A percentile compares a stretch with the other conserved stretches of the same genome.
phyloP scores from a whole-genome alignment of 53 echinoderm and acorn worm species.

The Echinarachnius parma region DNA sequence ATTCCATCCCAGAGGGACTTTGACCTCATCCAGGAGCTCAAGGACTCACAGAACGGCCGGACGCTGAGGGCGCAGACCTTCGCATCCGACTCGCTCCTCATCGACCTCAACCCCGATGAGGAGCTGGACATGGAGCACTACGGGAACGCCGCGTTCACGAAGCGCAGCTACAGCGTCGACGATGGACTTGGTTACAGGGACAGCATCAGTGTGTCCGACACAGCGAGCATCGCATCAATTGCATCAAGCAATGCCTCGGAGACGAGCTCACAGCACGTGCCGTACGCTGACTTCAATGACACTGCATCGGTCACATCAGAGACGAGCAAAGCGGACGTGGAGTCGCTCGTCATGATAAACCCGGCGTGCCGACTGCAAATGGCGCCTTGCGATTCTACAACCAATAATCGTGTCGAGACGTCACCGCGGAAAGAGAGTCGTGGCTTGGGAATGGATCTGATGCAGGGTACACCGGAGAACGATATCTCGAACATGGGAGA shows the following conservation, averaged over 20 bases:
- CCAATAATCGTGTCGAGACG: constrained; percentile 7
- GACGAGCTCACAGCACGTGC: background rate
- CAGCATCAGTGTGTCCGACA: constrained; percentile 44
- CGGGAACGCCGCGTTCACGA: constrained; percentile 40
- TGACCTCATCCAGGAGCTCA: constrained; percentile 62
- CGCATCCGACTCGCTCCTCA: constrained; percentile 43
- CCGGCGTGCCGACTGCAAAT: constrained; percentile 47
- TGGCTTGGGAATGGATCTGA: constrained; percentile 67
- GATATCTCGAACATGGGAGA: constrained; percentile 19
- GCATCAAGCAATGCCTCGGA: constrained; percentile 46
- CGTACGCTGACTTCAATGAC: constrained; percentile 40
- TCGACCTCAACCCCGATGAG: constrained; percentile 46
- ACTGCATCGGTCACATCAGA: background rate
- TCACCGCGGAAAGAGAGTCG: constrained; percentile 32
- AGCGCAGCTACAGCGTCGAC: constrained; percentile 68
- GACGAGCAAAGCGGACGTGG: constrained; percentile 18
- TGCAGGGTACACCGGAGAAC: constrained; percentile 71
- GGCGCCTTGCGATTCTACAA: constrained; percentile 33
- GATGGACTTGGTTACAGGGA: constrained; percentile 56
- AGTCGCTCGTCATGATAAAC: constrained; percentile 57
- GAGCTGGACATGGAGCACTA: constrained; percentile 33
- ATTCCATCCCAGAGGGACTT: constrained; percentile 35
- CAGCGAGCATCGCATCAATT: constrained; percentile 56
- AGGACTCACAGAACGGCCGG: constrained; percentile 21
- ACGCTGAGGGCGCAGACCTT: background rate